Base-by-base conservation (phyloP, 2,113 vertebrate genomes). In the Thymallus thymallus region DNA sequence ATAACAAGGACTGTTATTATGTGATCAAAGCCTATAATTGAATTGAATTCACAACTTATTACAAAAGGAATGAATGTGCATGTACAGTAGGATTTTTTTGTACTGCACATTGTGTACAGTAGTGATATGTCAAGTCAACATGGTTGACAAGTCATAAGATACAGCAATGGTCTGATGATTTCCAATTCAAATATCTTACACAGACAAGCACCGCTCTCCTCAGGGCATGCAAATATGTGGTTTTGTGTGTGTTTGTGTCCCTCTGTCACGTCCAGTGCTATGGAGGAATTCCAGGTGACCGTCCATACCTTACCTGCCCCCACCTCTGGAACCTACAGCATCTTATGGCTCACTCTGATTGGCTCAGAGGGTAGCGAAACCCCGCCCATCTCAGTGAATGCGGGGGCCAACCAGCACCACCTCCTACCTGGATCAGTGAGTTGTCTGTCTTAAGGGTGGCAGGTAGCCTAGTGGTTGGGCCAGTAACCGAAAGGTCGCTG, bases 371-470 rank as follows among this genome's bases (percentile, higher is more conserved):
- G 83, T 1, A 86, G 82, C 1, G 87, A 87, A 76, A 91, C 81
- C 29, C 76, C 63, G 14, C 81, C 90, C 56, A 30, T 80, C 51
- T 75, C 4, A 0, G 29, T 90, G 46, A 81, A 68, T 2, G 2
- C 73, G 0, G 48, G 48, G 2, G 65, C 26, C 1, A 20, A 72
- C 9, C 69, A 26, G 2, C 80, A 35, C 46, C 80, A 30, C 46
- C 88, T 93, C 20, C 69, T 88, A 13, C 79, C 91, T 22, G 91
- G 90, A 63, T 91, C 84, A 1, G 92, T 91, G 80, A 88, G 89
- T 82, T n/a, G n/a, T n/a, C n/a, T n/a, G n/a, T n/a, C n/a, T n/a
- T n/a, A n/a, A n/a, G n/a, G n/a, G n/a, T n/a, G n/a, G n/a, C n/a
- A n/a, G n/a, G n/a, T n/a, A n/a, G n/a, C n/a, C n/a, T n/a, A n/a